Percentiles rank a stretch among this genome's conserved stretches.
Evolutionary conservation across 2,888 invertebrate genomes (phyloP).

Genomic region (Lithophane semibrunnea): DNA sequence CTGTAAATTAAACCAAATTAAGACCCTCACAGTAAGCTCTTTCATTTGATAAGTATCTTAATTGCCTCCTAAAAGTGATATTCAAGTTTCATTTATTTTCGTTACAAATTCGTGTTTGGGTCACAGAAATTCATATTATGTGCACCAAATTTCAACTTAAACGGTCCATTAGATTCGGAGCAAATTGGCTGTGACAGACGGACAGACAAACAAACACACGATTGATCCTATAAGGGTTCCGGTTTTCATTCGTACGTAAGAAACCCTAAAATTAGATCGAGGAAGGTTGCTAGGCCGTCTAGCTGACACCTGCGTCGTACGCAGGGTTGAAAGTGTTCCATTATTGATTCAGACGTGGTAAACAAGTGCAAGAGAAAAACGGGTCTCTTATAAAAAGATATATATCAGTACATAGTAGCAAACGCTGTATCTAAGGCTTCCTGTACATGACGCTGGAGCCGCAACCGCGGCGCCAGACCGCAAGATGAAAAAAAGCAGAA

Average conservation of each 20-base stretch:
- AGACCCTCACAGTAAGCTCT: too few species aligned
- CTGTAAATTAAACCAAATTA: too few species aligned
- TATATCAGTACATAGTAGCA: not conserved
- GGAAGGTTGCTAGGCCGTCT: not conserved
- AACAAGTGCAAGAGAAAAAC: not conserved
- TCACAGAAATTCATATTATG: not conserved
- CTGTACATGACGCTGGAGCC: too few species aligned
- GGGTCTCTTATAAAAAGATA: not conserved
- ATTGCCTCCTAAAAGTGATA: too few species aligned
- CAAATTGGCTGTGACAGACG: too few species aligned
- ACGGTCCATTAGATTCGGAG: not conserved
- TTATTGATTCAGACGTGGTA: conserved; percentile 5
- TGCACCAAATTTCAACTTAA: not conserved
- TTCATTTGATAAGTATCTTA: too few species aligned
- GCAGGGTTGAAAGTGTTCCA: not conserved
- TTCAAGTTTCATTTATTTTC: not conserved
- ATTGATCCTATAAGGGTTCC: too few species aligned
- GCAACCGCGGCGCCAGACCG: too few species aligned
- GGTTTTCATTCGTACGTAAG: not conserved
- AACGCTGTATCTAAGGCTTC: not conserved
- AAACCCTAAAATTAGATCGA: not conserved
- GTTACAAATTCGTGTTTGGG: not conserved
- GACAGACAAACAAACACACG: too few species aligned
- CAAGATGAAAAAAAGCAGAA: too few species aligned
- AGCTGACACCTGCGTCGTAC: not conserved